phyloP scores from a whole-genome alignment of 2,113 vertebrate species.

The Phasianus colchicus region DNA sequence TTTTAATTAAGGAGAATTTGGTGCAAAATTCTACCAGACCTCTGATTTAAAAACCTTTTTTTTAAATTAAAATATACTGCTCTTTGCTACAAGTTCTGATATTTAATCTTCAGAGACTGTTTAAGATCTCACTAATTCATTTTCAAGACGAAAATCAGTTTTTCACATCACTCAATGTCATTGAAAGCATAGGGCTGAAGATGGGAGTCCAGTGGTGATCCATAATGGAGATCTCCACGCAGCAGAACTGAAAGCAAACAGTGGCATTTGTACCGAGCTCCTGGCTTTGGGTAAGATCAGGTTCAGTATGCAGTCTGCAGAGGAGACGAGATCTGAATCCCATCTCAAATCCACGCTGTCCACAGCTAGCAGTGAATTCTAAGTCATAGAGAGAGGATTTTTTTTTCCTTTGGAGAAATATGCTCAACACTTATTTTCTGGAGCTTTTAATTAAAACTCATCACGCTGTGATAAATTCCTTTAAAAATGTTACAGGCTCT shows the following conservation, averaged over 20 bases:
- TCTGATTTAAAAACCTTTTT: background rate
- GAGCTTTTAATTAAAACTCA: constrained; percentile 51
- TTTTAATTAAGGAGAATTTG: background rate
- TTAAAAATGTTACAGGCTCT: constrained; percentile 8
- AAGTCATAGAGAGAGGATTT: background rate
- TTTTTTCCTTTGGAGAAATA: background rate
- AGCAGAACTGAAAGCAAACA: background rate
- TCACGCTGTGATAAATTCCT: constrained; percentile 20
- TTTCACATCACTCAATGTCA: background rate
- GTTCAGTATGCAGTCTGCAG: background rate
- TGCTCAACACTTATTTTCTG: background rate
- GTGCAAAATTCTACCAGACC: background rate
- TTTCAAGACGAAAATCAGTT: background rate
- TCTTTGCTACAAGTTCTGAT: background rate
- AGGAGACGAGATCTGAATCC: background rate
- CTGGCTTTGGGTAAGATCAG: background rate
- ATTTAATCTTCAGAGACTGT: background rate
- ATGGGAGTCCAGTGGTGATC: background rate
- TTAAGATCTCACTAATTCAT: background rate
- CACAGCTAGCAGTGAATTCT: background rate
- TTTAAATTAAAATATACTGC: background rate
- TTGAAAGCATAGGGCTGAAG: background rate
- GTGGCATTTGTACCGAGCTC: background rate
- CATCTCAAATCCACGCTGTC: background rate
- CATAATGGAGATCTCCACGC: background rate